Conservation (phyloP, 2,797 vertebrate genomes). For the Sparus aurata region DNA sequence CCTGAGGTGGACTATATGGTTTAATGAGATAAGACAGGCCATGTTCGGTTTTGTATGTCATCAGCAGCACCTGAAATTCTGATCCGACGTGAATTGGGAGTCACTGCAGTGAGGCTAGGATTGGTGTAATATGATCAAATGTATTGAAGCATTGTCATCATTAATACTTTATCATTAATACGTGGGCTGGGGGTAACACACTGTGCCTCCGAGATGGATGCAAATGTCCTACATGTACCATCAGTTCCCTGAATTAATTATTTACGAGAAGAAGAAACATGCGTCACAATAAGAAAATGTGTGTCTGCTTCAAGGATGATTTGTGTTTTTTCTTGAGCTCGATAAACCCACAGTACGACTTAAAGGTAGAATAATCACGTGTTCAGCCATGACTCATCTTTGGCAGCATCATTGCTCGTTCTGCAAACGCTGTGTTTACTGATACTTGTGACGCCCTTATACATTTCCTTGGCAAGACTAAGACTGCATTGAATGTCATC, state of each 20-base stretch:
- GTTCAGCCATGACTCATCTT: background rate
- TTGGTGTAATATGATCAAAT: too few species aligned
- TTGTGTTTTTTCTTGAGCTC: background rate
- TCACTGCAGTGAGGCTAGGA: too few species aligned
- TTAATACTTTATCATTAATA: background rate
- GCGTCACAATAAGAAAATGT: background rate
- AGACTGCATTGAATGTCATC: background rate
- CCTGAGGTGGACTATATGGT: too few species aligned
- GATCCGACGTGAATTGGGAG: too few species aligned
- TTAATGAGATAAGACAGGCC: too few species aligned
- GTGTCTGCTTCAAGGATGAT: background rate
- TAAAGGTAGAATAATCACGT: background rate
- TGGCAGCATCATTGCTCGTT: background rate
- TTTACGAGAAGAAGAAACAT: conserved; percentile 12
- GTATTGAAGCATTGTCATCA: background rate
- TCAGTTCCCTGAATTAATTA: conserved; percentile 15
- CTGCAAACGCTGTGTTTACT: background rate
- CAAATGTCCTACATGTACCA: conserved; percentile 1
- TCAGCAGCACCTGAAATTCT: too few species aligned
- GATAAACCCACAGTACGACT: background rate
- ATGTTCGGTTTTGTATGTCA: too few species aligned
- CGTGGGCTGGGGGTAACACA: background rate
- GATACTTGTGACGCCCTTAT: background rate
- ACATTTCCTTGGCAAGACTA: background rate
- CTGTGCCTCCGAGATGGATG: conserved; percentile 15